Evolutionary conservation across 1,140 invertebrate genomes (phyloP).

Genomic region (Drosophila auraria): DNA sequence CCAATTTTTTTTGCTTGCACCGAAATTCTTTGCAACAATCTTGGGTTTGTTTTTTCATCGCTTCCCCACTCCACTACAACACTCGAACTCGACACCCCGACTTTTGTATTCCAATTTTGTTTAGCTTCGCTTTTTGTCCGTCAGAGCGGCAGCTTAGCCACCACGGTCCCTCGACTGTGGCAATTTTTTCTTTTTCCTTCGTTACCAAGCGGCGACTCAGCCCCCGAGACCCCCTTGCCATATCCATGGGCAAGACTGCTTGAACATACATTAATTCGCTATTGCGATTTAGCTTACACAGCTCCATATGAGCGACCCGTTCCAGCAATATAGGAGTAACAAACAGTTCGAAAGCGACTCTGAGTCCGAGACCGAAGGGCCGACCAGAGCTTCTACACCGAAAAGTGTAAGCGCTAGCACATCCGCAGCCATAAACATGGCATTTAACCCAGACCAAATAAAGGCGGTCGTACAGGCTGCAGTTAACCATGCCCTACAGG

Average conservation of each 20-base stretch:
- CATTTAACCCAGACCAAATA: slow-evolving; percentile 9
- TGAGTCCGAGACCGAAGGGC: not conserved
- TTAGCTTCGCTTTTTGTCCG: slow-evolving; percentile 7
- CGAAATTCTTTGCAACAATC: slow-evolving; percentile 8
- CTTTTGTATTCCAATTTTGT: not conserved
- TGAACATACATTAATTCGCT: not conserved
- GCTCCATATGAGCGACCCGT: not conserved
- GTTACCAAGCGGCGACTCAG: slow-evolving; percentile 5
- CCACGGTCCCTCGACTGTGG: not conserved
- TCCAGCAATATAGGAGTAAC: too few relatives aligned
- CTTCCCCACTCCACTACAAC: slow-evolving; percentile 1
- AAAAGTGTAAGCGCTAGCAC: not conserved
- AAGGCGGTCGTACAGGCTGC: not conserved
- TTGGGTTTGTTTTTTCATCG: not conserved
- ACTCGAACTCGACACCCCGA: slow-evolving; percentile 4
- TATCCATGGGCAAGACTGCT: slow-evolving; percentile 6
- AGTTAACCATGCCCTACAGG: slow-evolving; percentile 4
- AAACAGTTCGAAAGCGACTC: too few relatives aligned
- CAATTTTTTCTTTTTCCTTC: slow-evolving; percentile 3
- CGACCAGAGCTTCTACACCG: not conserved
- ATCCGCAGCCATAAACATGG: not conserved
- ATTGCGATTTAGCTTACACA: not conserved
- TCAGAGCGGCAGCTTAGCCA: not conserved
- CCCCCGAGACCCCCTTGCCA: slow-evolving; percentile 2
- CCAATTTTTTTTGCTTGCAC: slow-evolving; percentile 1